Evolutionary conservation across 2,797 vertebrate species (phyloP), one percentile per base, ranked within the genome.

Genomic region (Schizopygopsis malacanthus): DNA sequence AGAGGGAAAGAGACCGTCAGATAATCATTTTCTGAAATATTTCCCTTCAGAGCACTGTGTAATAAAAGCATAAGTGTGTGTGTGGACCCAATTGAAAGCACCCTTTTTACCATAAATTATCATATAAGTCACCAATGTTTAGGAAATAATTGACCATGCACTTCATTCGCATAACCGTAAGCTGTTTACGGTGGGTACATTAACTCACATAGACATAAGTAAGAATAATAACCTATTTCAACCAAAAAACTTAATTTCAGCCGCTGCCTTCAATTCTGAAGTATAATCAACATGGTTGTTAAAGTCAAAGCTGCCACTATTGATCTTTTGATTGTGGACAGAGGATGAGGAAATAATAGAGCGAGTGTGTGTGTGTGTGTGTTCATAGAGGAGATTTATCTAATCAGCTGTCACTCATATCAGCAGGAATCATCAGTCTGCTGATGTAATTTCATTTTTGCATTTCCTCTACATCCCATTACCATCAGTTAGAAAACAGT

Each of bases 391-490:
- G 28, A 67, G 28, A 16, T 33, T 9, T 33, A 67, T 65, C 28
- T 15, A 16, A 67, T 67, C 28, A 37, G 63, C 63, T 33, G 15
- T 67, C 63, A 8, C 63, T 67, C 63, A 33, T 67, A 33, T 67
- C 3, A 67, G 28, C 18, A 33, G 28, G 28, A 37, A 33, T 33
- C 63, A 67, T 67, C 63, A 37, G 13, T 33, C 22, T 43, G 7
- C 41, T 79, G 65, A 71, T 83, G 8, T 61, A 41, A 83, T 72
- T 69, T 52, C 43, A 83, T 83, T 33, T 41, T 72, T 83, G 81
- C 65, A 79, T 67, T 78, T 86, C 18, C 80, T 20, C 13, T 86
- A 52, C 45, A 65, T 81, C 37, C 10, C 33, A 41, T 78, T 10
- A 28, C 37, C 59, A 84, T 81, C 61, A 33, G 76, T 63, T 22